These are phyloP conservation scores for Tragopan temminckii DNA, from an alignment of 2,797 vertebrate species.

Conservation along the genomic window DNA sequence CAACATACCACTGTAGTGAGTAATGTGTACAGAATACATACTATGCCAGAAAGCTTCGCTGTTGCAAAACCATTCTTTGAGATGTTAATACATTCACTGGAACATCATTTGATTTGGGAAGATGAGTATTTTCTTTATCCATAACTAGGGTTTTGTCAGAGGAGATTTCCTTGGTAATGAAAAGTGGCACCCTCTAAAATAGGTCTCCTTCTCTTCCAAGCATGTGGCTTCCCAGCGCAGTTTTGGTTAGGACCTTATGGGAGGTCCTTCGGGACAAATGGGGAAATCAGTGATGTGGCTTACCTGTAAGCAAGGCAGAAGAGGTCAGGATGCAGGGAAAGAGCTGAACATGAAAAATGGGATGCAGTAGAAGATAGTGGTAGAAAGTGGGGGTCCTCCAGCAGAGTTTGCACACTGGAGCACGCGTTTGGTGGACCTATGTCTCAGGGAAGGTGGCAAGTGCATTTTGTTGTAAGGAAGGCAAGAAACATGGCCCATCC, in stretches of 20 bases:
- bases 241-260: background rate
- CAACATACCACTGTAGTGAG: background rate
- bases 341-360: background rate
- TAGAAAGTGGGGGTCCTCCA: background rate
- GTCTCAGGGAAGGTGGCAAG: rapidly evolving
- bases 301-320: background rate
- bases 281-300: background rate
- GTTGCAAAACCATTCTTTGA: background rate
- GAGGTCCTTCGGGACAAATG: background rate
- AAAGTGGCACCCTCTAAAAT: background rate
- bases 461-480: background rate
- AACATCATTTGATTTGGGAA: background rate
- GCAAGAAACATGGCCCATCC: background rate
- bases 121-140: background rate
- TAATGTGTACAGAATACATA: background rate
- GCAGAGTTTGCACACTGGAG: background rate
- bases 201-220: background rate
- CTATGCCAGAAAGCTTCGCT: background rate
- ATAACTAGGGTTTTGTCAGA: background rate
- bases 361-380: background rate
- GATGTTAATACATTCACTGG: background rate
- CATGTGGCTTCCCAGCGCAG: background rate
- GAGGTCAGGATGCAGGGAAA: background rate
- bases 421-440: rapidly evolving
- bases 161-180: background rate